A percentile compares a stretch with the other conserved stretches of the same genome.
Conservation (phyloP, 2,888 invertebrate species). For the Sphinx pinastri region DNA sequence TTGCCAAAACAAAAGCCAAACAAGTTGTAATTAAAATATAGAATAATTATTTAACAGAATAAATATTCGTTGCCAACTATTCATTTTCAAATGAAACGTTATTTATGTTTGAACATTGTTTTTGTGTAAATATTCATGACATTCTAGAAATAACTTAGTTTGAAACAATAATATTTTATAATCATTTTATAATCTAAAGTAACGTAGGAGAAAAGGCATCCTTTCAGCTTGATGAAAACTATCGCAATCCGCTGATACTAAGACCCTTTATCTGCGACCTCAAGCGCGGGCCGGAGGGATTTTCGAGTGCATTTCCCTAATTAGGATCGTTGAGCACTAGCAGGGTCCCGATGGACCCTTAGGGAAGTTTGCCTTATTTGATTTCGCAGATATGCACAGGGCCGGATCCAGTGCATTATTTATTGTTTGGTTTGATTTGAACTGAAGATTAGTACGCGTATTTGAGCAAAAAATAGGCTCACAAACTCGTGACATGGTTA, state of each 20-base stretch:
- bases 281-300: slow-evolving; percentile 32
- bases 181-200: not conserved
- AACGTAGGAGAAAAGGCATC: slow-evolving; percentile 2
- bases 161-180: not conserved
- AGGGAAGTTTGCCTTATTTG: slow-evolving; percentile 23
- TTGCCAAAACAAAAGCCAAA: no score
- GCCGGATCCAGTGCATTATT: not conserved
- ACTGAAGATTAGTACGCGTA: no score
- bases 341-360: slow-evolving; percentile 13
- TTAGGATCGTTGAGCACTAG: slow-evolving; percentile 37
- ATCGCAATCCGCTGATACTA: slow-evolving; percentile 37
- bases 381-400: slow-evolving; percentile 24
- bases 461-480: no score
- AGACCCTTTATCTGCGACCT: slow-evolving; percentile 34
- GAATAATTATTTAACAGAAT: no score
- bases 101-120: no score
- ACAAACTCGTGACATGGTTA: no score
- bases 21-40: no score
- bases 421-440: not conserved
- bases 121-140: no score
- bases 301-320: slow-evolving; percentile 45
- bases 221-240: slow-evolving; percentile 35
- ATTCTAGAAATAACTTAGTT: no score
- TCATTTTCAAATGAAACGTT: no score
- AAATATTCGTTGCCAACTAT: no score